These are phyloP conservation scores for Scalopus aquaticus DNA, from an alignment of 2,113 vertebrate species.

Conservation along the genomic window DNA sequence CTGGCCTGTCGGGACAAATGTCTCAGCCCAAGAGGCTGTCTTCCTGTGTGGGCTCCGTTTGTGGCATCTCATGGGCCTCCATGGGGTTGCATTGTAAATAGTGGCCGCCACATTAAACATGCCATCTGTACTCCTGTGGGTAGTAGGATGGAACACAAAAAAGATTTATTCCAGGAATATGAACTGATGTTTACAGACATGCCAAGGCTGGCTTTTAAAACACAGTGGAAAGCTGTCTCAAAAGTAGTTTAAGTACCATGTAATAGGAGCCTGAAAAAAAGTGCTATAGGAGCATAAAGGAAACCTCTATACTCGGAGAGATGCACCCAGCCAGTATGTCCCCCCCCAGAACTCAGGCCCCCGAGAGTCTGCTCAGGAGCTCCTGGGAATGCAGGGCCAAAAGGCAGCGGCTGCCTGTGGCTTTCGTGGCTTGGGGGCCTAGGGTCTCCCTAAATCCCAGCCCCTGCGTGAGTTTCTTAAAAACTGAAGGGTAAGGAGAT, in stretches of 20 bases:
- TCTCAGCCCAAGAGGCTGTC: constrained; percentile 68
- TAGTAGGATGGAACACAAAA: constrained; percentile 75
- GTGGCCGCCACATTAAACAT: constrained; percentile 78
- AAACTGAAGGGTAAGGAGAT: not conserved
- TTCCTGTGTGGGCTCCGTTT: constrained; percentile 80
- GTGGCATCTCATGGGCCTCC: constrained; percentile 74
- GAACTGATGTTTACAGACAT: constrained; percentile 81
- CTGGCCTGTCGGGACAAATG: constrained; percentile 64
- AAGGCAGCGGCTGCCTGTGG: not conserved
- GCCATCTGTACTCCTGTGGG: constrained; percentile 80
- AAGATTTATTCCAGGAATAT: constrained; percentile 81
- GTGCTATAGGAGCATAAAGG: not conserved
- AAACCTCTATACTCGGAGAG: constrained; percentile 17
- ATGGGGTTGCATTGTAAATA: constrained; percentile 76
- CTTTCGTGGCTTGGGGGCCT: not conserved
- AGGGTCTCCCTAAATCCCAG: not conserved
- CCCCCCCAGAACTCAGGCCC: not conserved
- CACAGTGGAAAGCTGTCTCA: constrained; percentile 79
- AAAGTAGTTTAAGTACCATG: constrained; percentile 69
- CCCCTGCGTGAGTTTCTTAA: not conserved
- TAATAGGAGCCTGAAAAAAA: constrained; percentile 34
- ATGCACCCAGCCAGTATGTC: not conserved
- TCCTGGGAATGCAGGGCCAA: not conserved
- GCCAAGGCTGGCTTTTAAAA: constrained; percentile 70
- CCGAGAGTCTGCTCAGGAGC: accelerated